Conservation (phyloP, 2,888 invertebrate species). For the Eupeodes luniger region DNA sequence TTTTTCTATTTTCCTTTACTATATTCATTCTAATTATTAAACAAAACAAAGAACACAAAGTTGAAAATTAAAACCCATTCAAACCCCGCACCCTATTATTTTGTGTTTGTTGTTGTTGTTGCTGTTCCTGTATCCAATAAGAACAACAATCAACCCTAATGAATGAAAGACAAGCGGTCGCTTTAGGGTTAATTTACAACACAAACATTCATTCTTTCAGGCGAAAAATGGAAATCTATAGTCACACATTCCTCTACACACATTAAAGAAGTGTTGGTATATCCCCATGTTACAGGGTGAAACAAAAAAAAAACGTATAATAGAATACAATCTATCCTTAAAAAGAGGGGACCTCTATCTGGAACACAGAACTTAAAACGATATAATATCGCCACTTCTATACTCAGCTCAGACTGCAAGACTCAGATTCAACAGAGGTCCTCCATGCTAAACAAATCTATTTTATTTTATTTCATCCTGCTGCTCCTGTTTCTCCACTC, state of each 20-base stretch:
- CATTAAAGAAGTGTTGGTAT: neutral
- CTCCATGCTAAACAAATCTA: conserved; percentile 49
- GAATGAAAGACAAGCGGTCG: conserved; percentile 76
- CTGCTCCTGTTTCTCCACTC: neutral
- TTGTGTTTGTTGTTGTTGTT: neutral
- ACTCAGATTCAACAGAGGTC: neutral
- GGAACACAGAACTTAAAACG: conserved; percentile 45
- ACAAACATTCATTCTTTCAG: conserved; percentile 66
- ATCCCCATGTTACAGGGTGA: conserved; percentile 44
- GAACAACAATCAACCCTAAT: conserved; percentile 72
- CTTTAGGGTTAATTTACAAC: conserved; percentile 76
- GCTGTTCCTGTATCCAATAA: neutral
- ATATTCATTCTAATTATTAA: conserved; percentile 18
- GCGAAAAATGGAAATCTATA: conserved; percentile 47
- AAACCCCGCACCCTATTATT: neutral
- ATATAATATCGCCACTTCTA: conserved; percentile 30
- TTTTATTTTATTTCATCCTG: conserved; percentile 31
- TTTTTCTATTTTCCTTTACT: neutral
- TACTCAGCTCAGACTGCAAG: neutral
- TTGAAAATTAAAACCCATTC: conserved; percentile 64
- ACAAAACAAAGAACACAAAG: conserved; percentile 53
- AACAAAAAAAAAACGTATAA: neutral
- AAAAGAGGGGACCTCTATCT: neutral
- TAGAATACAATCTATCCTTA: conserved; percentile 22
- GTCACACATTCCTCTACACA: neutral